A percentile compares a stretch with the other conserved stretches of the same genome.
Conservation (phyloP, 2,113 vertebrate species). For the Oenanthe melanoleuca region DNA sequence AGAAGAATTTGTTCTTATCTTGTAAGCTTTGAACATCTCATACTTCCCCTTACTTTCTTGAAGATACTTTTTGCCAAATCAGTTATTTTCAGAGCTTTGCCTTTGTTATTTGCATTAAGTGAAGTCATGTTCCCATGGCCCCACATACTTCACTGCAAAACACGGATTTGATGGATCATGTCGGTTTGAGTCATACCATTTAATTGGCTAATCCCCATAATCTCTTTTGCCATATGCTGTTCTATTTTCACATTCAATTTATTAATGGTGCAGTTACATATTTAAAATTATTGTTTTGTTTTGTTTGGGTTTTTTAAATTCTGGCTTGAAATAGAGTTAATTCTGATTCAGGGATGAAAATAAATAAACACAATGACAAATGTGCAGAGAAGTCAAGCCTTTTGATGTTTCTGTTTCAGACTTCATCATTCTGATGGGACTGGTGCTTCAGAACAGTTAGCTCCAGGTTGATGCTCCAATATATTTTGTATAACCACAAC, state of each 20-base stretch:
- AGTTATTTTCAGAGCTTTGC: neutral
- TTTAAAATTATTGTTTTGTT: neutral
- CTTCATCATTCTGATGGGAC: neutral
- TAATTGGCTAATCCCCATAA: slow-evolving; percentile 86
- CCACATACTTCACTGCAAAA: neutral
- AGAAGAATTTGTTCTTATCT: neutral
- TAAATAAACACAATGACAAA: neutral
- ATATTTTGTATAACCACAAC: neutral
- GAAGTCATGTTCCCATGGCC: neutral
- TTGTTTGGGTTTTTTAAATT: neutral
- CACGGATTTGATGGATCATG: slow-evolving; percentile 66
- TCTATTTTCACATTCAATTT: slow-evolving; percentile 58
- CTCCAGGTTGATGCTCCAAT: neutral
- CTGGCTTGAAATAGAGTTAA: neutral
- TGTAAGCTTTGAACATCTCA: neutral
- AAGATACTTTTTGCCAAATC: neutral
- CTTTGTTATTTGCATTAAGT: neutral
- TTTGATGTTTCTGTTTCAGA: neutral
- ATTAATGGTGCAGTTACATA: slow-evolving; percentile 1
- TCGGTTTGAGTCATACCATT: slow-evolving; percentile 73
- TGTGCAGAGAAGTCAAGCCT: neutral
- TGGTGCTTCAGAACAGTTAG: neutral
- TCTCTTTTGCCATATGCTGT: slow-evolving; percentile 83
- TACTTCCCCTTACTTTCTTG: neutral
- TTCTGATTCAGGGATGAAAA: neutral